Conservation (phyloP, 1,140 invertebrate genomes). For the Cyrtorhinus lividipennis region DNA sequence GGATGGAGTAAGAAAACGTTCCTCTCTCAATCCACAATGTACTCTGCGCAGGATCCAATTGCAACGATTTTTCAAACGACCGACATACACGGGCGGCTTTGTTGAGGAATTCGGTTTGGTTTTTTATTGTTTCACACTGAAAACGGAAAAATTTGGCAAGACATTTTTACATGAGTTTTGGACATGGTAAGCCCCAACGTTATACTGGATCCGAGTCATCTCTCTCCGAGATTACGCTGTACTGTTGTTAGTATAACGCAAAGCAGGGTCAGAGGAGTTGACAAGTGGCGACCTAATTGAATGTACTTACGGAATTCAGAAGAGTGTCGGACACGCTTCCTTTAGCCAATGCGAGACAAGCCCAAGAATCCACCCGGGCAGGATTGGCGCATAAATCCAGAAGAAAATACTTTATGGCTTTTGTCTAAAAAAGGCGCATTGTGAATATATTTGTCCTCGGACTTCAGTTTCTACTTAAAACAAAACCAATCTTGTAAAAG, state of each 20-base stretch:
- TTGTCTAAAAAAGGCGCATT: constrained; percentile 28
- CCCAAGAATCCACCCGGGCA: constrained; percentile 77
- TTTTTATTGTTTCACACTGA: constrained; percentile 35
- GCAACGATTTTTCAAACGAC: constrained; percentile 62
- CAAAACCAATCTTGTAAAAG: too few species aligned
- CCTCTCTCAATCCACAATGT: constrained; percentile 82
- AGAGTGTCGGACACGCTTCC: constrained; percentile 64
- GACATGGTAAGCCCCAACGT: too few species aligned
- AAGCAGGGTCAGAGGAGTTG: too few species aligned
- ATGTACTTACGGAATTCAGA: constrained; percentile 50
- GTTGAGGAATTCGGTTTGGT: constrained; percentile 52
- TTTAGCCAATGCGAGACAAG: constrained; percentile 68
- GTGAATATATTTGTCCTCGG: neutral
- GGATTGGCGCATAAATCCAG: constrained; percentile 68
- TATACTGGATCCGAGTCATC: too few species aligned
- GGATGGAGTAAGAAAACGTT: constrained; percentile 68
- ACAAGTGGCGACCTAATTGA: too few species aligned
- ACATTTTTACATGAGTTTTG: too few species aligned
- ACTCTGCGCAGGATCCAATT: constrained; percentile 50
- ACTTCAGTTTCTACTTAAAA: neutral
- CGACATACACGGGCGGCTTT: constrained; percentile 50
- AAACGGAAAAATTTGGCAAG: too few species aligned
- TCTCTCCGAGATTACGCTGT: too few species aligned
- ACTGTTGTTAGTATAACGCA: too few species aligned
- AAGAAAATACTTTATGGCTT: constrained; percentile 67